phyloP scores from a whole-genome alignment of 1,140 invertebrate genomes.

The Hesperophylax magnus region DNA sequence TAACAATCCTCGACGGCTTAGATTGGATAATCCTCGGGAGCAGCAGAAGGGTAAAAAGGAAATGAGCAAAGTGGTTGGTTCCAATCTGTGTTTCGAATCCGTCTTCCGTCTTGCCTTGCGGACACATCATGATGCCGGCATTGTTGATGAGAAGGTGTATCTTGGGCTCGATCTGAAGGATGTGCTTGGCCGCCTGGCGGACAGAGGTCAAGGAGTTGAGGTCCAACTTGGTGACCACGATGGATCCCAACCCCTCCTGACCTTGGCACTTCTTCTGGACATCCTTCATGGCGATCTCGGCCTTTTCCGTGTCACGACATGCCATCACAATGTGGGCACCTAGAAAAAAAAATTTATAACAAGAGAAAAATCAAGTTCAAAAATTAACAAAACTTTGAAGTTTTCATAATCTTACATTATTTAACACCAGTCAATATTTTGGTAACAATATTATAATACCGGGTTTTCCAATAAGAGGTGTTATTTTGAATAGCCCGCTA shows the following conservation, averaged over 20 bases:
- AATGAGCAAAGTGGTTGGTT: slow-evolving; percentile 87
- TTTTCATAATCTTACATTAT: too few species aligned
- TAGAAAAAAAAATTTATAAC: slow-evolving; percentile 19
- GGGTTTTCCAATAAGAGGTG: too few species aligned
- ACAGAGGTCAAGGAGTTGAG: slow-evolving; percentile 74
- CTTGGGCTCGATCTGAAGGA: slow-evolving; percentile 73
- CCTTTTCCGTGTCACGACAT: slow-evolving; percentile 70
- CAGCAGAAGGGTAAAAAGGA: slow-evolving; percentile 85
- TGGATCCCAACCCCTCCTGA: slow-evolving; percentile 69
- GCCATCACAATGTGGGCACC: slow-evolving; percentile 81
- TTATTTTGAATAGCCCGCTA: too few species aligned
- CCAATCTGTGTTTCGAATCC: slow-evolving; percentile 89
- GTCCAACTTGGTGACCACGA: slow-evolving; percentile 77
- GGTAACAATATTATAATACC: too few species aligned
- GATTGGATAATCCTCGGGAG: slow-evolving; percentile 78
- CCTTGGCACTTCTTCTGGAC: slow-evolving; percentile 67
- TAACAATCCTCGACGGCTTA: slow-evolving; percentile 73
- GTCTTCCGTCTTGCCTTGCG: slow-evolving; percentile 78
- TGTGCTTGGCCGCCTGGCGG: slow-evolving; percentile 16
- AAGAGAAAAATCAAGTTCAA: too few species aligned
- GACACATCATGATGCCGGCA: slow-evolving; percentile 84
- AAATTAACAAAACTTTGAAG: too few species aligned
- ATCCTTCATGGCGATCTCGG: slow-evolving; percentile 60
- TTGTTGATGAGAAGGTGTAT: slow-evolving; percentile 88
- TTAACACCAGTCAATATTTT: too few species aligned